Base-by-base conservation (phyloP, 2,888 invertebrate species). In the Schrankia costaestrigalis region DNA sequence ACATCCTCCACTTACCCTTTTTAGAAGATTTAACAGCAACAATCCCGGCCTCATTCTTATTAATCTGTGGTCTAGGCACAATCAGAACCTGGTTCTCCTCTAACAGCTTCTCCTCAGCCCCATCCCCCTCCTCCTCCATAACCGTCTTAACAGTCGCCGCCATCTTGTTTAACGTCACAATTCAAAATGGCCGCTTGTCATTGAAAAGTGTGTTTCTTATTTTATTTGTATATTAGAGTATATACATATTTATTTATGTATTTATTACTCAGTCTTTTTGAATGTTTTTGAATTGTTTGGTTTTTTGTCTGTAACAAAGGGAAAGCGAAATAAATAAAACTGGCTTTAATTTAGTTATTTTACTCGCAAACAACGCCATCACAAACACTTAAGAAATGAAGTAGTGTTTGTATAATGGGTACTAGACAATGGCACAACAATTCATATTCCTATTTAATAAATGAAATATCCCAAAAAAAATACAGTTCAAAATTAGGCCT, bases 1-100 rank as follows among this genome's bases (percentile, higher is more conserved):
- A n/a, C n/a, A n/a, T n/a, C n/a, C n/a, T n/a, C n/a, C n/a, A 32
- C 69, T 60, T n/a, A 86, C 86, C 86, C 71, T 85, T 86, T 42
- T 86, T 86, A 1, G 83, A 83, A 21, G 83, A 79, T 49, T 85
- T 85, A 1, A 67, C 67, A 0, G 82, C 58, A 3, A 78, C 37
- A 11, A 71, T 8, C 0, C 62, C 71, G 0, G 60, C 71, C 3
- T 77, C 77, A 0, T 69, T 62, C 27, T 46, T 21, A 8, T 32
- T 49, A 10, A 5, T 17, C 1, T n/a, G 2, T 11, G 41, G 22
- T 2, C 50, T 38, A 1, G 75, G 71, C 10, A 79, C 66, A 2
- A 80, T 47, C 15, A 72, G 8, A 28, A 71, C 69, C 40, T 62
- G 60, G 15, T 72, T 74, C 1, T 44, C 58, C 1, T 71, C 71